Percentiles rank a stretch among this genome's conserved stretches.
These are phyloP conservation scores for Eilema caniola DNA, from an alignment of 2,888 invertebrate species.

Conservation along the genomic window DNA sequence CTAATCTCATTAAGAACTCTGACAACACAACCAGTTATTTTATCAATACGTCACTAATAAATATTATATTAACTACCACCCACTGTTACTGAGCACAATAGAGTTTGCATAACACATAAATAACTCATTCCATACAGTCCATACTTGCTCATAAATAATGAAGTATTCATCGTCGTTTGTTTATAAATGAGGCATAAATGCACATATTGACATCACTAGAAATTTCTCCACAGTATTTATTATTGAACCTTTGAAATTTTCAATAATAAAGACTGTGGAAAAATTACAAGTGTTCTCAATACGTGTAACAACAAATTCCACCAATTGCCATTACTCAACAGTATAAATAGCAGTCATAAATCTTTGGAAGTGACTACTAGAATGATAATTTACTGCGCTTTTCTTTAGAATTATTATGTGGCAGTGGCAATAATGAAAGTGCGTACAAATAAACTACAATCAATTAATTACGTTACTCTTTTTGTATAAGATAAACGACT, in stretches of 20 bases:
- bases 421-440: neutral
- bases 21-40: neutral
- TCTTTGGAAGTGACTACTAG: neutral
- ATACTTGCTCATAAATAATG: neutral
- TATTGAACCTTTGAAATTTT: too few species aligned
- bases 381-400: neutral
- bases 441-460: neutral
- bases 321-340: too few species aligned
- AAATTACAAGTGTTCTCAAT: too few species aligned
- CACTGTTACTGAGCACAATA: neutral
- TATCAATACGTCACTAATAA: constrained; percentile 4
- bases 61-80: constrained; percentile 4
- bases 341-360: too few species aligned
- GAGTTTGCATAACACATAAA: neutral
- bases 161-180: neutral
- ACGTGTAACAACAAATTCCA: too few species aligned
- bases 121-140: neutral
- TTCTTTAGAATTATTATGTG: neutral
- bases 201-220: too few species aligned
- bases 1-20: neutral
- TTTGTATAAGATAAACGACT: neutral
- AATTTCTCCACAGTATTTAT: too few species aligned
- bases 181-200: too few species aligned
- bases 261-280: too few species aligned
- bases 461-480: neutral